Conservation (phyloP, 2,888 invertebrate species). For the Lycaena phlaeas region DNA sequence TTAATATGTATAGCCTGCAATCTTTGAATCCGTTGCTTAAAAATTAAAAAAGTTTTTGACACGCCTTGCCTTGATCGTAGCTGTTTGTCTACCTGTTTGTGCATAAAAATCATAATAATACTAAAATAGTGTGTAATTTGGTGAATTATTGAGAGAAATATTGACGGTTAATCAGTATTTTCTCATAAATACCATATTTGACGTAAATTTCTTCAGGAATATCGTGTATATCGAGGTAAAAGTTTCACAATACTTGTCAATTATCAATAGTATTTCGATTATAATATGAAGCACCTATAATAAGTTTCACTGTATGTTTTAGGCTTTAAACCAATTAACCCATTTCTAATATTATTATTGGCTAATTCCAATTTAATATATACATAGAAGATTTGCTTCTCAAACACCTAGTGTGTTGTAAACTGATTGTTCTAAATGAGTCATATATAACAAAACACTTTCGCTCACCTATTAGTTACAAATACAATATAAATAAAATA, state of each 20-base stretch:
- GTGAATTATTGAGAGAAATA: conserved; percentile 1
- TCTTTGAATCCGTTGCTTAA: not conserved
- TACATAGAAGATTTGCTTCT: no score
- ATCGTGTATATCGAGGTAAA: conserved; percentile 1
- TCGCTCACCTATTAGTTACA: no score
- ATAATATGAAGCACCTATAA: not conserved
- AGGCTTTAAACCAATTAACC: no score
- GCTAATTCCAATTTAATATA: no score
- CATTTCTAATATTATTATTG: no score
- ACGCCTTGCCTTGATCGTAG: conserved; percentile 21
- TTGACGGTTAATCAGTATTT: not conserved
- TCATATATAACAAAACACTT: no score
- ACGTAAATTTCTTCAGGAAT: not conserved
- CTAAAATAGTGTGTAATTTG: conserved; percentile 11
- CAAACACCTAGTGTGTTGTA: no score
- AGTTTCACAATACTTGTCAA: conserved; percentile 3
- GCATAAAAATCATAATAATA: conserved; percentile 18
- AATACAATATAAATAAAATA: no score
- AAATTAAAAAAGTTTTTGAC: conserved; percentile 25
- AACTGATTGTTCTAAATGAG: not conserved
- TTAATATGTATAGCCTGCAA: no score
- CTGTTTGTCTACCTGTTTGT: conserved; percentile 15
- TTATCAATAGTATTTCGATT: not conserved
- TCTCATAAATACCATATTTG: not conserved
- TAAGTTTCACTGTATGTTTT: no score